Base-by-base conservation (phyloP, 2,113 vertebrate species). In the Numenius arquata region DNA sequence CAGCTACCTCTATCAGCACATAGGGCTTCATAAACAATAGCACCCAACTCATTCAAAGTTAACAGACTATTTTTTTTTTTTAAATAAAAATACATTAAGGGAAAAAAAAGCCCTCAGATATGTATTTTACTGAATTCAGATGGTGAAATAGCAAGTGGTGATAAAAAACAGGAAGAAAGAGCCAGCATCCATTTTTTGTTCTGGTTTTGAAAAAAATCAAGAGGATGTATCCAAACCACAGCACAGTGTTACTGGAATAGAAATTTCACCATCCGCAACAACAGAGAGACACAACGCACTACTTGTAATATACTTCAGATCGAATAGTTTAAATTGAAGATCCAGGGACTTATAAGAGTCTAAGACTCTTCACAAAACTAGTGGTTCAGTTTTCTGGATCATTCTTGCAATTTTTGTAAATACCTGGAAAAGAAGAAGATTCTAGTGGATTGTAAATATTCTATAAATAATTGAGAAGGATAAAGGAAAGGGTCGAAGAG, bases 81-180 rank as follows among this genome's bases (percentile, higher is more conserved):
- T 6, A 34, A 68, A 50, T 32, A 32, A 30, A 90, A 59, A 29
- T 5, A 43, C 3, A 67, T 21, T 50, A 62, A 59, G 4, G 11
- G 8, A 1, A 3, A 6, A 6, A 82, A 27, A 1, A 19, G 13
- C 2, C 2, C 17, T 63, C 32, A 50, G 30, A 48, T 43, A 58
- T 4, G 8, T 8, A 17, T 55, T 77, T 41, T 45, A 62, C 27
- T 32, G 34, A 38, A 76, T 56, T 83, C 56, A 72, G 26, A 58
- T 15, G 30, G 22, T 65, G 40, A 96, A 92, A 90, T 11, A 70
- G 21, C 53, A 65, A 88, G 18, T 53, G 27, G 14, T 34, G 48
- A 53, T 47, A 50, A 76, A 84, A 70, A 80, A 18, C 40, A 88
- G n/a, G 53, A 91, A 95, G n/a, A 82, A 90, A 81, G 4, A 84